A percentile compares a stretch with the other conserved stretches of the same genome.
These are phyloP conservation scores for Notodonta dromedarius DNA, from an alignment of 2,888 invertebrate species.

Conservation along the genomic window DNA sequence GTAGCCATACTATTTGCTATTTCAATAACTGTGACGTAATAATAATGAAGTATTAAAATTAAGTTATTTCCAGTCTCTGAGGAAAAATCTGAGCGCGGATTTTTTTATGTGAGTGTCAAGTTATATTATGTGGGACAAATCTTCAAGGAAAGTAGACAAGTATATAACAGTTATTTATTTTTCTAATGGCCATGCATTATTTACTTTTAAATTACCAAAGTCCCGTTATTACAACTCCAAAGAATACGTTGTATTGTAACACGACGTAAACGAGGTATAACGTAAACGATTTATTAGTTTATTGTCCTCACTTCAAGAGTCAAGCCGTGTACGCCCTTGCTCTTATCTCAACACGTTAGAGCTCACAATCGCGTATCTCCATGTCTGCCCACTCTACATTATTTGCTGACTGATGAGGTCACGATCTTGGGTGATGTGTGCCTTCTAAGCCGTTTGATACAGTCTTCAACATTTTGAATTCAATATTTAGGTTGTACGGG, in stretches of 20 bases:
- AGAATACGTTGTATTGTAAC: slow-evolving; percentile 1
- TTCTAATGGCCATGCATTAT: neutral
- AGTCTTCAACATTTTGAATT: slow-evolving; percentile 18
- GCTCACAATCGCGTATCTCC: slow-evolving; percentile 9
- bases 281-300: slow-evolving; percentile 1
- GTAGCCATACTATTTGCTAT: too few species aligned
- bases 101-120: too few species aligned
- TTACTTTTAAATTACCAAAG: neutral
- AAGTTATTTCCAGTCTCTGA: too few species aligned
- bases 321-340: neutral
- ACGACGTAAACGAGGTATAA: neutral
- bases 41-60: too few species aligned
- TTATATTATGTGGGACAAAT: too few species aligned
- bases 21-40: too few species aligned
- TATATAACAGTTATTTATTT: too few species aligned
- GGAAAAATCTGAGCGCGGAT: too few species aligned
- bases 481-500: slow-evolving; percentile 8
- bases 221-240: neutral
- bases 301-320: slow-evolving; percentile 2
- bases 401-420: slow-evolving; percentile 25
- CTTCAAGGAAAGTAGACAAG: too few species aligned
- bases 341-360: slow-evolving; percentile 11
- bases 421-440: slow-evolving; percentile 23
- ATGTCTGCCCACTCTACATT: neutral
- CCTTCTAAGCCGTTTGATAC: slow-evolving; percentile 12